phyloP scores from a whole-genome alignment of 2,113 vertebrate genomes.

The Ictidomys tridecemlineatus region DNA sequence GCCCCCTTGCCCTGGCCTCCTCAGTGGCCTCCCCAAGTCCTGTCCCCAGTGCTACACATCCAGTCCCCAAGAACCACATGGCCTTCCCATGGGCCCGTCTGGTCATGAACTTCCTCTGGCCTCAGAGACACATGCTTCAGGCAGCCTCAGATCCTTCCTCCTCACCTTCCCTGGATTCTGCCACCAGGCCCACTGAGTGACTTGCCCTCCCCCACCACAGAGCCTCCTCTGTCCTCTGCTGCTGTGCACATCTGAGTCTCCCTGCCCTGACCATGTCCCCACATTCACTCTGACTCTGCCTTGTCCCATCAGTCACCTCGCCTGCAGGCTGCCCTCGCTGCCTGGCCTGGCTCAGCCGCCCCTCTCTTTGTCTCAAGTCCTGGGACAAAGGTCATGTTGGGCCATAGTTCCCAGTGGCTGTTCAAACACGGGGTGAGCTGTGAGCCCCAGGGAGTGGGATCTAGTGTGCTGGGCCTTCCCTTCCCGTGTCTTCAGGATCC shows the following conservation, averaged over 20 bases:
- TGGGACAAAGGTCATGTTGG: accelerated
- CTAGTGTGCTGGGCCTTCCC: too few species aligned
- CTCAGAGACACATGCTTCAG: background rate
- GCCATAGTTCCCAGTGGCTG: background rate
- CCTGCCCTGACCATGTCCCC: background rate
- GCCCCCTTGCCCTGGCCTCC: background rate
- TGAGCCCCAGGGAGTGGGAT: background rate
- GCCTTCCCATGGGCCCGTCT: background rate
- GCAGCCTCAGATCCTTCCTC: background rate
- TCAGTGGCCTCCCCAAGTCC: accelerated
- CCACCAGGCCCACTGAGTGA: background rate
- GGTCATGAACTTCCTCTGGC: background rate
- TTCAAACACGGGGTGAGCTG: background rate
- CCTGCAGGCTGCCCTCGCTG: background rate
- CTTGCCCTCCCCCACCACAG: too few species aligned
- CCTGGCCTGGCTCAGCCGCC: background rate
- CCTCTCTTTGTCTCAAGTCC: too few species aligned
- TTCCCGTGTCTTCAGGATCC: too few species aligned
- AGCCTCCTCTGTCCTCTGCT: too few species aligned
- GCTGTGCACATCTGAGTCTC: too few species aligned
- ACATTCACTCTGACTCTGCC: too few species aligned
- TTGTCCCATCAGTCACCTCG: too few species aligned
- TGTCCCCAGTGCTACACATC: background rate
- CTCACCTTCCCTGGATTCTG: background rate
- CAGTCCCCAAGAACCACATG: background rate